Evolutionary conservation across 1,140 invertebrate genomes (phyloP).

Genomic region (Bombus superbus): DNA sequence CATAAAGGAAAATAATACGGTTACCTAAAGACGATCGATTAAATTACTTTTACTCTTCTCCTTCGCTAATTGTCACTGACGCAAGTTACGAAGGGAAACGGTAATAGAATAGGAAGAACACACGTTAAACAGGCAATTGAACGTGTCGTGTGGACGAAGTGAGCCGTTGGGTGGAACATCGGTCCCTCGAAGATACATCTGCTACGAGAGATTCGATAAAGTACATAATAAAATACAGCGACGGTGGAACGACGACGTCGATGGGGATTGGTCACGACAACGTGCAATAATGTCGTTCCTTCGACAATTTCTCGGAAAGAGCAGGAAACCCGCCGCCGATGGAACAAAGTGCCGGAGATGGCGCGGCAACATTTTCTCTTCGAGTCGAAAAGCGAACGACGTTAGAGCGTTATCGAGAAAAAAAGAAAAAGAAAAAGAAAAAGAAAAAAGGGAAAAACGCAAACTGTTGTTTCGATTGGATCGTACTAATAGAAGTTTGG

Average conservation of each 20-base stretch:
- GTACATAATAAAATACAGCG: conserved; percentile 60
- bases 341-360: conserved; percentile 55
- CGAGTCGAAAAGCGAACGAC: conserved; percentile 28
- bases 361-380: conserved; percentile 11
- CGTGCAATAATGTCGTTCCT: conserved; percentile 64
- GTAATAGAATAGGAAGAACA: not conserved
- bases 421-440: not conserved
- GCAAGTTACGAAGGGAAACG: no score
- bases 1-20: no score
- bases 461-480: not conserved
- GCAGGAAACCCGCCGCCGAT: conserved; percentile 20
- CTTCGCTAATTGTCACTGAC: no score
- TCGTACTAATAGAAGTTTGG: not conserved
- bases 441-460: not conserved
- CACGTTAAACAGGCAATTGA: not conserved
- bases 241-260: conserved; percentile 43
- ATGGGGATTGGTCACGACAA: conserved; percentile 61
- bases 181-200: conserved; percentile 14
- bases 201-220: conserved; percentile 54
- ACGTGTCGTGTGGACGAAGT: not conserved
- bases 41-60: no score
- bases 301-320: conserved; percentile 55
- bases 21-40: no score
- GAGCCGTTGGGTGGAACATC: not conserved
- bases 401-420: conserved; percentile 33